These are phyloP conservation scores for Drosophila hydei DNA, from an alignment of 1,140 invertebrate species.

Conservation along the genomic window DNA sequence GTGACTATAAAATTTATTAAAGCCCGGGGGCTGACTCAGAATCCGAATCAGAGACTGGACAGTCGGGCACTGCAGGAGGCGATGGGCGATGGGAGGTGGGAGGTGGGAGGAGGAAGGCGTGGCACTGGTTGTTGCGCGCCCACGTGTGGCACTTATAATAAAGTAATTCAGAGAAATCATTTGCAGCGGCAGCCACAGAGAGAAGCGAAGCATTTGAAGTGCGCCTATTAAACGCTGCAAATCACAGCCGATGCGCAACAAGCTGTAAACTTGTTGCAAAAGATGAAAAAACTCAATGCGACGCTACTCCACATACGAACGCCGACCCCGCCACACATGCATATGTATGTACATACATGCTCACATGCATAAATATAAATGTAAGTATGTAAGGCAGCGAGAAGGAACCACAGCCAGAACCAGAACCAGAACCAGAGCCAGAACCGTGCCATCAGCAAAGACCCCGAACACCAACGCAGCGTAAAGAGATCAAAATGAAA, in stretches of 20 bases:
- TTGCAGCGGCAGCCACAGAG: conserved; percentile 39
- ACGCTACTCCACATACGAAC: conserved; percentile 15
- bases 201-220: conserved; percentile 65
- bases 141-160: conserved; percentile 64
- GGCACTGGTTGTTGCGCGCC: conserved; percentile 9
- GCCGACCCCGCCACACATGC: not conserved
- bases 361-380: not conserved
- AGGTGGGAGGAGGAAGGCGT: not conserved
- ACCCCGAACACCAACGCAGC: conserved; percentile 67
- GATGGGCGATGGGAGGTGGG: too few species aligned
- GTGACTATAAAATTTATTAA: conserved; percentile 82
- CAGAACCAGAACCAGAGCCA: conserved; percentile 28
- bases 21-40: conserved; percentile 62
- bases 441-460: conserved; percentile 40
- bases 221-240: conserved; percentile 73
- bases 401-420: not conserved
- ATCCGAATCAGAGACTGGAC: not conserved
- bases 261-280: conserved; percentile 80
- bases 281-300: conserved; percentile 66
- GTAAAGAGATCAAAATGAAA: conserved; percentile 82
- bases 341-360: conserved; percentile 4
- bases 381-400: conserved; percentile 17
- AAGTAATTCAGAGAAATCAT: conserved; percentile 81
- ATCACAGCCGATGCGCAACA: conserved; percentile 75
- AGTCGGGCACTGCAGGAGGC: not conserved